phyloP scores from a whole-genome alignment of 2,888 invertebrate species.

The Gasteruption jaculator region DNA sequence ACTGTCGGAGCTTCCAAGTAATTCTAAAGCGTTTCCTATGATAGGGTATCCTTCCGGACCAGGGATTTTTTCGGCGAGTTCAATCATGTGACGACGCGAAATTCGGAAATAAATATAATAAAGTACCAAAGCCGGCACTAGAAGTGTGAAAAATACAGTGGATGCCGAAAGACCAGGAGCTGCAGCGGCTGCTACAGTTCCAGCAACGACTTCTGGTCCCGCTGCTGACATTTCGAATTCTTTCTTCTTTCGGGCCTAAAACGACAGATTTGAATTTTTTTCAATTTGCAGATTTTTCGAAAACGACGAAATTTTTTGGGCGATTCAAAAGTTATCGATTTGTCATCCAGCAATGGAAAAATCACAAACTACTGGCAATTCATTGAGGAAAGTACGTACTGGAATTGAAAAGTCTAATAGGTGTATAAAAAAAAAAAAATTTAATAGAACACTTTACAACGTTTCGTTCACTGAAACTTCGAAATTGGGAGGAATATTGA shows the following conservation, averaged over 20 bases:
- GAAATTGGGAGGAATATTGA: slow-evolving; percentile 4
- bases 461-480: too few relatives aligned
- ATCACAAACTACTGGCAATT: too few relatives aligned
- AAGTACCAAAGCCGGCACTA: slow-evolving; percentile 66
- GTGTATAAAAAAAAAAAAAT: slow-evolving; percentile 2
- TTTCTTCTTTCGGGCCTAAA: slow-evolving; percentile 15
- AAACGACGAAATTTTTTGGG: too few relatives aligned
- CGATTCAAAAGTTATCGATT: too few relatives aligned
- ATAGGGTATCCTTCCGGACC: slow-evolving; percentile 72
- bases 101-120: slow-evolving; percentile 74
- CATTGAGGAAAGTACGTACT: too few relatives aligned
- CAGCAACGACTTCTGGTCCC: slow-evolving; percentile 45
- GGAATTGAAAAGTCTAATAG: too few relatives aligned
- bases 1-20: slow-evolving; percentile 71
- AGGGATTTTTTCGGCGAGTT: slow-evolving; percentile 67
- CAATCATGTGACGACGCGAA: slow-evolving; percentile 67
- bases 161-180: slow-evolving; percentile 60
- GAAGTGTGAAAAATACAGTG: slow-evolving; percentile 67
- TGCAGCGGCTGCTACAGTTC: slow-evolving; percentile 44
- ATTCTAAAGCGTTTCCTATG: slow-evolving; percentile 71
- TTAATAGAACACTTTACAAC: background rate
- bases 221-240: slow-evolving; percentile 39
- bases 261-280: too few relatives aligned
- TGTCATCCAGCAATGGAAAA: too few relatives aligned
- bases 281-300: too few relatives aligned